Evolutionary conservation across 2,888 invertebrate species (phyloP), one percentile per base, ranked within the genome.

Genomic region (Caenorhabditis auriculariae): DNA sequence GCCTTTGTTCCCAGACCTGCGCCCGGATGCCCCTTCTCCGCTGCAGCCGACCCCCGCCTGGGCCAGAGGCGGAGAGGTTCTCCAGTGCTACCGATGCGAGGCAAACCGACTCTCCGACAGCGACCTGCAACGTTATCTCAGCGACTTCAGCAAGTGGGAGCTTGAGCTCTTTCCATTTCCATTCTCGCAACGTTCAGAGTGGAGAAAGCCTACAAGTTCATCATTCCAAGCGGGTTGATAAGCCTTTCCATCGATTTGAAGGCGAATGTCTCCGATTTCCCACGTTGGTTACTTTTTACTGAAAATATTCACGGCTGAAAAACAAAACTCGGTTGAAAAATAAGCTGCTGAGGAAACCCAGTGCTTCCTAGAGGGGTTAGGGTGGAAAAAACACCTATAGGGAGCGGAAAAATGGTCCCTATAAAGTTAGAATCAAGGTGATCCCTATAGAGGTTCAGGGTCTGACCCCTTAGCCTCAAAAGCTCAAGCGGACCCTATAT

Each of bases 81-180:
- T 73, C 3, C 77, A 72, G 49, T 49, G 80, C 23, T 80, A 67
- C 55, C 57, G 70, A 60, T 74, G 74, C 29, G 80, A 80, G 37
- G 61, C 63, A 23, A 74, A 71, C 55, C 57, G 57, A 23, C 53
- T 73, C 21, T 66, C 66, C 3, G 80, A 80, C 29, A 26, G 17
- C 2, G 80, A 80, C 61, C 46, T 80, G 6, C 72, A 76, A 37
- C 77, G 74, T 54, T 60, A 57, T 35, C 55, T 80, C 6, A 39
- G 37, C 19, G 80, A 80, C 32, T 74, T 71, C 37, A 42, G 45
- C 24, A 70, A 68, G 61, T 68, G 17, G 42, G 46, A 2, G 27
- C 23, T 26, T 24, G 9, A 17, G 39, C 5, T 19, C 21, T 7
- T 52, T 12, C 12, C 12, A 12, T 39, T 4, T 43, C 21, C 9